Percentiles rank a stretch among this genome's conserved stretches.
phyloP scores from a whole-genome alignment of 2,888 invertebrate species.

The Tenodera sinensis region DNA sequence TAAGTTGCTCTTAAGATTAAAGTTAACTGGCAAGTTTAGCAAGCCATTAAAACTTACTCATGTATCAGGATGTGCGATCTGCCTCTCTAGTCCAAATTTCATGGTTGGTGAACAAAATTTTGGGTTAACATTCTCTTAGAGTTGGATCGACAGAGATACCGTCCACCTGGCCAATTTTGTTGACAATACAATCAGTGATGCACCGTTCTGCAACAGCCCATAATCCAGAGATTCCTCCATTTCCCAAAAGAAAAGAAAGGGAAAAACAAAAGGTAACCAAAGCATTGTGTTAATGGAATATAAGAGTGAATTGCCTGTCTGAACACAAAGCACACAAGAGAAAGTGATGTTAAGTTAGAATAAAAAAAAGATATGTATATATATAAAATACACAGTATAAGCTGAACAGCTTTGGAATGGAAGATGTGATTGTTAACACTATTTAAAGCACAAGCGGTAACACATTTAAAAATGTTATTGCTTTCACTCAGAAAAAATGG shows the following conservation, averaged over 20 bases:
- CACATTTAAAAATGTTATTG: background rate
- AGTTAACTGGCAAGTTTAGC: background rate
- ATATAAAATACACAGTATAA: background rate
- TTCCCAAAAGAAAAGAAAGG: background rate
- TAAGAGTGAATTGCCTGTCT: background rate
- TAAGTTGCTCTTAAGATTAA: background rate
- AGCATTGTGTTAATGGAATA: background rate
- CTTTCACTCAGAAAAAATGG: background rate
- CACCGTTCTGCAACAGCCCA: background rate
- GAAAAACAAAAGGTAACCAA: background rate
- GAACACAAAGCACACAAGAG: background rate
- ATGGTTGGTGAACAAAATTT: background rate
- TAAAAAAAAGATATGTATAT: background rate
- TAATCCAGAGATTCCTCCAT: background rate
- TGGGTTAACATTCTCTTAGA: background rate
- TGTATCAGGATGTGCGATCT: background rate
- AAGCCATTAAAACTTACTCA: background rate
- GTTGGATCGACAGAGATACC: background rate
- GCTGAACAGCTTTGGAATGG: background rate
- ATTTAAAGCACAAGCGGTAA: background rate
- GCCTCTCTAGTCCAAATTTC: background rate
- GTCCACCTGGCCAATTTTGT: background rate
- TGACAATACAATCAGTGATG: background rate
- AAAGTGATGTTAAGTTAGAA: background rate
- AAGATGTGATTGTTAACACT: background rate